phyloP scores from a whole-genome alignment of 2,888 invertebrate species.

The Andrena bicolor region DNA sequence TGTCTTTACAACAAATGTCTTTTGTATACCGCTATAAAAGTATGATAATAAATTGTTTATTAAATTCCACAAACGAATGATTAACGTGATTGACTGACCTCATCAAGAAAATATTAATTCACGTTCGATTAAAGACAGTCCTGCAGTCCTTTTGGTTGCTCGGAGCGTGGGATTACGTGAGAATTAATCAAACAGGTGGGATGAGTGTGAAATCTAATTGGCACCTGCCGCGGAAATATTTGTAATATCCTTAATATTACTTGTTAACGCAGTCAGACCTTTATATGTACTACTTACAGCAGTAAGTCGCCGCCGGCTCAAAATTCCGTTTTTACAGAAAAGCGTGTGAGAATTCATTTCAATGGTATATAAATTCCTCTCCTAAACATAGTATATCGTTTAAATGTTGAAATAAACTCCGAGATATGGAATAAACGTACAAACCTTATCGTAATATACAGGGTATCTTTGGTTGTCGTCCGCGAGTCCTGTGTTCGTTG shows the following conservation, averaged over 20 bases:
- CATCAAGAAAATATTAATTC: not conserved
- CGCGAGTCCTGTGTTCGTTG: not conserved
- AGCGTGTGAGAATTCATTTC: slow-evolving; percentile 57
- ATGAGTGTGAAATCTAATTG: slow-evolving; percentile 78
- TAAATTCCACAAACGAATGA: slow-evolving; percentile 24
- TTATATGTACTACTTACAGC: slow-evolving; percentile 68
- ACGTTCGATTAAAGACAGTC: slow-evolving; percentile 76
- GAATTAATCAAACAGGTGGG: slow-evolving; percentile 78
- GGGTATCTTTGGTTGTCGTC: not conserved
- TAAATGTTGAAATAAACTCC: not conserved
- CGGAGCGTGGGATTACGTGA: slow-evolving; percentile 74
- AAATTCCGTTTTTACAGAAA: slow-evolving; percentile 77
- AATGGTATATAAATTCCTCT: slow-evolving; percentile 25
- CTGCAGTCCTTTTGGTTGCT: slow-evolving; percentile 77
- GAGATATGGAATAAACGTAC: slow-evolving; percentile 10
- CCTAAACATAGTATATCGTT: slow-evolving; percentile 32
- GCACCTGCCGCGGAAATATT: slow-evolving; percentile 72
- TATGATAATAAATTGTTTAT: slow-evolving; percentile 25
- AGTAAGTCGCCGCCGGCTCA: slow-evolving; percentile 77
- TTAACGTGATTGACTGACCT: slow-evolving; percentile 25
- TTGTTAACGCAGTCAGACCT: slow-evolving; percentile 8
- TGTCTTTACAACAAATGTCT: slow-evolving; percentile 18
- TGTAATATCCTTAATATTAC: slow-evolving; percentile 25
- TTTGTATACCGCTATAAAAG: slow-evolving; percentile 23
- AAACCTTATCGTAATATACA: slow-evolving; percentile 28